Evolutionary conservation across 2,888 invertebrate species (phyloP), one percentile per base, ranked within the genome.

Genomic region (Brachycybe producta): DNA sequence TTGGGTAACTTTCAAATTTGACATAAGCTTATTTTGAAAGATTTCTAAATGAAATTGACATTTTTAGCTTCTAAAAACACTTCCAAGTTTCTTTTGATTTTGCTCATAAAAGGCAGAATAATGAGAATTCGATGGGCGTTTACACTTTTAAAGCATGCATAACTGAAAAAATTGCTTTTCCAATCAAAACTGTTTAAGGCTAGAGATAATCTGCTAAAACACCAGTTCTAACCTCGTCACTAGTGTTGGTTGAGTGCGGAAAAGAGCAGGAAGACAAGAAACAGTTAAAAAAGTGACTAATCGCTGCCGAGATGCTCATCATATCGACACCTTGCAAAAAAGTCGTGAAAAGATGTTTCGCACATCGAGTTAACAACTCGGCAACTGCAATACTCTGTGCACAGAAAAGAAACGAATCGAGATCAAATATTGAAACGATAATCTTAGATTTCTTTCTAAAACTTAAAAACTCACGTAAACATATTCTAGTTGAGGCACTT

Each of bases 261-360:
- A 78, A 73, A 52, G 76, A 73, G 49, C 80, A 82, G 1, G 81
- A 79, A 51, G 91, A 88, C 48, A 98, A 69, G 63, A 92, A 78
- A 64, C 97, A 97, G 70, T 95, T 98, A 54, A 98, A 74, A 70
- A 97, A 97, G 68, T 97, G 98, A 54, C 91, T 84, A 49, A 92
- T 82, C 1, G 88, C 92, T 1, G 83, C 77, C 0, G 94, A 84
- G 55, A 92, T 72, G 64, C 83, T 84, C 82, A 92, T 86, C 64
- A 87, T 75, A 66, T 94, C 94, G 48, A 85, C 84, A 52, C 80
- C 79, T 75, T 94, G 94, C 71, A 94, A 78, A 64, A 90, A 92
- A 1, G 75, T 72, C 35, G 87, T 87, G 69, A 94, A 94, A 56
- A 97, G 74, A 66, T 97, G 97, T 69, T 98, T 98, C 28, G 87